Evolutionary conservation across 2,797 vertebrate genomes (phyloP), one percentile per base, ranked within the genome.

Genomic region (Typhlichthys eigenmanni): DNA sequence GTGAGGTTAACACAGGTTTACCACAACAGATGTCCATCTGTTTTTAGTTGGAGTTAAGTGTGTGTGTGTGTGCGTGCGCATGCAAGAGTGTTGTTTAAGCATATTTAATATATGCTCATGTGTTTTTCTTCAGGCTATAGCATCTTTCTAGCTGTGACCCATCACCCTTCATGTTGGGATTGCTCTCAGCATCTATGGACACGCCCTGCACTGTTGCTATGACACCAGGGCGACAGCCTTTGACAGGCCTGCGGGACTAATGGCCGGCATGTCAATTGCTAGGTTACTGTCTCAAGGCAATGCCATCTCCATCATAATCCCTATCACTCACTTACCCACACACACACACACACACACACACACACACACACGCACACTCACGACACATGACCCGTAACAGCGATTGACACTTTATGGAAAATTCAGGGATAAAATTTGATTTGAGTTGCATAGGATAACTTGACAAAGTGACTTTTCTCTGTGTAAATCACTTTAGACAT

Each of bases 171-270:
- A 6, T 64, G 60, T 57, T 16, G 19, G 59, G 1, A 7, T 16
- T 34, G 32, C 24, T 47, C 54, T 69, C 70, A 64, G 63, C 53
- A 46, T 54, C 64, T 60, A 46, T 68, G 69, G 50, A 52, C 53
- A 69, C 78, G 82, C 65, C 66, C 60, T 62, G 53, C 55, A 67
- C 69, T 79, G 76, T 78, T 80, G 74, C 69, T 77, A 50, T 84
- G 83, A 81, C 85, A 82, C 54, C 66, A 9, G 7, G 55, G 66
- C 59, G 24, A 87, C 85, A 49, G 50, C 47, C 66, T 84, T 57
- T 81, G 85, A 89, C 87, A 87, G 74, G 58, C 55, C 71, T 38
- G 62, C 13, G 67, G 78, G 81, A 85, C 84, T 82, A 86, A 86
- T 79, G 81, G 78, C 73, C 72, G 24, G 1, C 55, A 85, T 79